Conservation (phyloP, 1,140 invertebrate species). For the Neuroterus valhalla region DNA sequence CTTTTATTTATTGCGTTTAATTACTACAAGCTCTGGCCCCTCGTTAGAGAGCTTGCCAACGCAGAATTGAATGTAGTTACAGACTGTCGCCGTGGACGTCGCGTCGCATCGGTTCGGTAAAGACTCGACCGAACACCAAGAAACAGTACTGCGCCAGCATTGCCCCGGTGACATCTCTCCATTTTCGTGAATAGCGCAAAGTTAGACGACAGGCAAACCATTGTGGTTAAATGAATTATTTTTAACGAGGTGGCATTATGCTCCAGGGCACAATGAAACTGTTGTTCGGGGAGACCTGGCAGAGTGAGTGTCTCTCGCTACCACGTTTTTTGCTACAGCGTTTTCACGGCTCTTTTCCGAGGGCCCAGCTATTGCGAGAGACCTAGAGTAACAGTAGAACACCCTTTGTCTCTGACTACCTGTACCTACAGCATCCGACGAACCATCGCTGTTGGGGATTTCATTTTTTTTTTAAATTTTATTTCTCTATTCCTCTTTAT, state of each 20-base stretch:
- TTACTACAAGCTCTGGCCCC: slow-evolving; percentile 43
- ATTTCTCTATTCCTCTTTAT: not conserved
- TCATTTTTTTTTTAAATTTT: slow-evolving; percentile 20
- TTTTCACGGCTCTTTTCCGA: slow-evolving; percentile 48
- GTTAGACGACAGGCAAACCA: slow-evolving; percentile 34
- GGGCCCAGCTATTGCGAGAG: not conserved
- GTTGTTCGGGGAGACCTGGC: slow-evolving; percentile 50
- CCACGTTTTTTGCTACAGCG: slow-evolving; percentile 45
- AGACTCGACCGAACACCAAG: not conserved
- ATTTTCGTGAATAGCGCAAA: slow-evolving; percentile 23
- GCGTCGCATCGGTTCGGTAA: not conserved
- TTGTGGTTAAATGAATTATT: slow-evolving; percentile 63
- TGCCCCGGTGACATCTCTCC: slow-evolving; percentile 10
- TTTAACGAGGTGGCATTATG: slow-evolving; percentile 60
- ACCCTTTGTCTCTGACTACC: slow-evolving; percentile 2
- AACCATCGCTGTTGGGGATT: slow-evolving; percentile 6
- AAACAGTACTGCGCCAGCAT: not conserved
- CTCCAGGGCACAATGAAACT: slow-evolving; percentile 40
- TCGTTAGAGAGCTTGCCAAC: slow-evolving; percentile 15
- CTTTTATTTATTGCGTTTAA: slow-evolving; percentile 57
- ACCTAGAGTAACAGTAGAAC: not conserved
- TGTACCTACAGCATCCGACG: not conserved
- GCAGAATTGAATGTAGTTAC: slow-evolving; percentile 28
- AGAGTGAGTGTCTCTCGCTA: too few relatives aligned
- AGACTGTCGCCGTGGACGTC: not conserved